These are phyloP conservation scores for Nemurella pictetii DNA, from an alignment of 2,888 invertebrate genomes.

Conservation along the genomic window DNA sequence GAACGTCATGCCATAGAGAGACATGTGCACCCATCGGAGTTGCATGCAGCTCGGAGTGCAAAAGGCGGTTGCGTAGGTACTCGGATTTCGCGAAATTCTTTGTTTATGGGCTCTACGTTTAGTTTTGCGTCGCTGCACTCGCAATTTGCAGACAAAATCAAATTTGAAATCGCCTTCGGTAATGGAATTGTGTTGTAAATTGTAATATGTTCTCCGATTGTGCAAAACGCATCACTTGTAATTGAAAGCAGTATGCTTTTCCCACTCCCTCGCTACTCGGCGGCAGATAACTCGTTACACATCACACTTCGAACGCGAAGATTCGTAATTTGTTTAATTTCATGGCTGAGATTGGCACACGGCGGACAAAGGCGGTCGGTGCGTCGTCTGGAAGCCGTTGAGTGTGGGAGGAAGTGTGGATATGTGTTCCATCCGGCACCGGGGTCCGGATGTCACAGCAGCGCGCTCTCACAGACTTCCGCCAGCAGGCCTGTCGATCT, in stretches of 20 bases:
- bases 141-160: too few relatives aligned
- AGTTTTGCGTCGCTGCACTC: too few relatives aligned
- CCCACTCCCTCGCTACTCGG: too few relatives aligned
- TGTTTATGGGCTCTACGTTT: too few relatives aligned
- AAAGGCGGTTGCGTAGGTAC: neutral
- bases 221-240: too few relatives aligned
- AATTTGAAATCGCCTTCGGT: too few relatives aligned
- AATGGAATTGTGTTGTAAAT: too few relatives aligned
- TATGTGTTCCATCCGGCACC: constrained; percentile 17
- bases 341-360: neutral
- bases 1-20: neutral
- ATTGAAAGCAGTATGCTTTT: too few relatives aligned
- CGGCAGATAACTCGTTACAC: too few relatives aligned
- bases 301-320: too few relatives aligned
- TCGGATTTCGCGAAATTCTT: neutral
- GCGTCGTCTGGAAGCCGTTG: neutral
- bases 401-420: constrained; percentile 29
- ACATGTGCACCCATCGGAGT: neutral
- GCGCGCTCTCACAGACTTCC: constrained; percentile 12
- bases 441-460: neutral
- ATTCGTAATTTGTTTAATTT: neutral
- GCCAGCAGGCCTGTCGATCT: neutral
- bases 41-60: too few relatives aligned
- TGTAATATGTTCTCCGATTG: too few relatives aligned
- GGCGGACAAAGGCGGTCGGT: neutral